A percentile compares a stretch with the other conserved stretches of the same genome.
Conservation (phyloP, 1,140 invertebrate genomes). For the Hylaeus anthracinus region DNA sequence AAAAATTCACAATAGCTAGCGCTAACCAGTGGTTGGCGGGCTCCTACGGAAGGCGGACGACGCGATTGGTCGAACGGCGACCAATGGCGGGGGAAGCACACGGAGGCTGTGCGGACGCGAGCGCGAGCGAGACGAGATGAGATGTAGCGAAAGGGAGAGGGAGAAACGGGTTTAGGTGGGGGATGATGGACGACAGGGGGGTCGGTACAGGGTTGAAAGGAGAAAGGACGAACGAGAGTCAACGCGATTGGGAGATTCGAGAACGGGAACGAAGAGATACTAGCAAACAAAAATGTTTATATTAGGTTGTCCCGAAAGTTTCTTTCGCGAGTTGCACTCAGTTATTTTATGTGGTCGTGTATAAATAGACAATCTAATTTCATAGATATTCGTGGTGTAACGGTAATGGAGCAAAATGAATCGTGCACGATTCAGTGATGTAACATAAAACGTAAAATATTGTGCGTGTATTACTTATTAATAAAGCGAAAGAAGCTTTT, state of each 20-base stretch:
- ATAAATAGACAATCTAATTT: too few relatives aligned
- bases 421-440: too few relatives aligned
- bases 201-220: background rate
- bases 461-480: too few relatives aligned
- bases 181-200: background rate
- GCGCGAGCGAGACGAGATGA: background rate
- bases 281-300: too few relatives aligned
- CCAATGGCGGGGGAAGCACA: slow-evolving; percentile 2
- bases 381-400: too few relatives aligned
- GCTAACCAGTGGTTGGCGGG: slow-evolving; percentile 53
- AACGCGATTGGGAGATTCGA: slow-evolving; percentile 17
- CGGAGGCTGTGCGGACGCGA: slow-evolving; percentile 20
- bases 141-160: background rate
- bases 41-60: slow-evolving; percentile 36
- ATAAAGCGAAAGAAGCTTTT: too few relatives aligned
- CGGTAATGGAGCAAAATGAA: too few relatives aligned
- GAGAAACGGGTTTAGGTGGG: slow-evolving; percentile 5
- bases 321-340: too few relatives aligned
- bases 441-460: too few relatives aligned
- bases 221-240: slow-evolving; percentile 13
- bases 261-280: slow-evolving; percentile 17
- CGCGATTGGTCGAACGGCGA: slow-evolving; percentile 41
- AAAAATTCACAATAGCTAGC: slow-evolving; percentile 62
- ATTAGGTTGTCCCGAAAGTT: too few relatives aligned
- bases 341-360: too few relatives aligned